A percentile compares a stretch with the other conserved stretches of the same genome.
Conservation (phyloP, 2,797 vertebrate genomes). For the Sandelia bainsii region DNA sequence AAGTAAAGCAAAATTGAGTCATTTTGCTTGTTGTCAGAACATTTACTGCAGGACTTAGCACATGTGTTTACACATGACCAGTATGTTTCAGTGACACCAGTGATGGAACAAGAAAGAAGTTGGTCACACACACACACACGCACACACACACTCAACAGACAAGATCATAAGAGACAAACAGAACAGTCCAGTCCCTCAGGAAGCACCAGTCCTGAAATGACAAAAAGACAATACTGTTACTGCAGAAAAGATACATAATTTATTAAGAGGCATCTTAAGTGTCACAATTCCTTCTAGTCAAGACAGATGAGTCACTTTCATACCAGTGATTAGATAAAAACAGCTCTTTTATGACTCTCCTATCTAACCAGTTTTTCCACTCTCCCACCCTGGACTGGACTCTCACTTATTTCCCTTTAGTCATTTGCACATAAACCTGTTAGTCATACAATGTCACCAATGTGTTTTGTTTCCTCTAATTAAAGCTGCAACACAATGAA, state of each 20-base stretch:
- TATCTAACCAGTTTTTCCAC: constrained; percentile 5
- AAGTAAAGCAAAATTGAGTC: no score
- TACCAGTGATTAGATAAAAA: background rate
- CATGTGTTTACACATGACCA: constrained; percentile 5
- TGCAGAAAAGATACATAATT: constrained; percentile 21
- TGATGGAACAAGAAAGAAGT: background rate
- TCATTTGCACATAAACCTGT: background rate
- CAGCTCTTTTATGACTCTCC: constrained; percentile 2
- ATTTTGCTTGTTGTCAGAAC: no score
- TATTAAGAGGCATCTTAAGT: constrained; percentile 5
- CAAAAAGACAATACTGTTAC: constrained; percentile 51
- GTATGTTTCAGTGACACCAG: constrained; percentile 2
- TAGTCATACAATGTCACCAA: background rate
- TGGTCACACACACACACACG: background rate
- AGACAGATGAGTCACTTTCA: background rate
- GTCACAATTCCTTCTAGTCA: no score
- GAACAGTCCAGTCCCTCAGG: constrained; percentile 1
- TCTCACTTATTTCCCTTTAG: background rate
- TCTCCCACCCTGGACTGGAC: background rate
- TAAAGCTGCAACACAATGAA: background rate
- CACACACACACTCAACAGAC: background rate
- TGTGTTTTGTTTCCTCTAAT: background rate
- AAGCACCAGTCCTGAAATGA: constrained; percentile 69
- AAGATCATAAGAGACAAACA: background rate
- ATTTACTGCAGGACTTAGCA: background rate